These are phyloP conservation scores for Steinernema khuongi DNA, from an alignment of 1,140 invertebrate species.

Conservation along the genomic window DNA sequence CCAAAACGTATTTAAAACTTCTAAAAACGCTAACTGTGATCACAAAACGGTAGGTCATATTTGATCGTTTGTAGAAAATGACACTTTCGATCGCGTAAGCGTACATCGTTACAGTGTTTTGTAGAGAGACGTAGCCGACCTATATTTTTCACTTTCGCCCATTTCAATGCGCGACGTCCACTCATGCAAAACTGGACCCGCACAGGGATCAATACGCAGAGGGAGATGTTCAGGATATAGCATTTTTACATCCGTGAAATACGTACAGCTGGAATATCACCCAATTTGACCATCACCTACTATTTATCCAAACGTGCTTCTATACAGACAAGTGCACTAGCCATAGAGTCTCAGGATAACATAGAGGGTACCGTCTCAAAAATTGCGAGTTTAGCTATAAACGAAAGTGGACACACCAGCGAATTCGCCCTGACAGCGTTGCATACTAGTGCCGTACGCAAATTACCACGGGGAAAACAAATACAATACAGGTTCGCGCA, in stretches of 20 bases:
- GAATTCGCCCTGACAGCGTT: not conserved
- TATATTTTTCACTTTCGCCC: constrained; percentile 13
- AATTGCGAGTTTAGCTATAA: too few species aligned
- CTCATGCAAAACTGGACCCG: constrained; percentile 9
- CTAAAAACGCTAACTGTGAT: too few species aligned
- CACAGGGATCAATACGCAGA: not conserved
- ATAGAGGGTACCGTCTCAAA: too few species aligned
- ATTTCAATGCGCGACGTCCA: not conserved
- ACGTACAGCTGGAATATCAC: too few species aligned
- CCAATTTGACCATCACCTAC: too few species aligned
- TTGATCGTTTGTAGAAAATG: not conserved
- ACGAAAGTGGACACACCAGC: too few species aligned
- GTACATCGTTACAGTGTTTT: constrained; percentile 4
- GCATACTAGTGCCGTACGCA: not conserved
- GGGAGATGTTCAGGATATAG: not conserved
- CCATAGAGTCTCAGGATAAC: too few species aligned
- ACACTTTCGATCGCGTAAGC: constrained; percentile 5
- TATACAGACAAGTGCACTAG: too few species aligned
- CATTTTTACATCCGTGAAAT: not conserved
- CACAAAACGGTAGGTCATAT: too few species aligned
- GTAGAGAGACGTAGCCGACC: constrained; percentile 2
- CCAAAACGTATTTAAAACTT: too few species aligned
- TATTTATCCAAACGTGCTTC: too few species aligned
- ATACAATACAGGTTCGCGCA: constrained; percentile 2
- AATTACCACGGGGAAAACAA: constrained; percentile 4